phyloP scores from a whole-genome alignment of 2,113 vertebrate species.

The Muntiacus reevesi region DNA sequence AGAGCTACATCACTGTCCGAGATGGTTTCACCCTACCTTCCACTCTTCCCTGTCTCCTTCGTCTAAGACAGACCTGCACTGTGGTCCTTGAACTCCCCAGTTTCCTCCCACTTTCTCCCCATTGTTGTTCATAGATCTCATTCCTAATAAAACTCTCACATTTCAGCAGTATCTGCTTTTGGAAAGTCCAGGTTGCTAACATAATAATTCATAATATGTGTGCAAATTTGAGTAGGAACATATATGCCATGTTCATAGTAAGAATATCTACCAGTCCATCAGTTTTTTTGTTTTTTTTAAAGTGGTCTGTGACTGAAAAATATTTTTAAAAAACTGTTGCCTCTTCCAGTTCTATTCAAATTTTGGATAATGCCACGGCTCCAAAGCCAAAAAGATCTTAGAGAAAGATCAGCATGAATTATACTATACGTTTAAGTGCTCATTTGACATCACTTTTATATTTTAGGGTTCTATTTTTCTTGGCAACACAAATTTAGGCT shows the following conservation, averaged over 20 bases:
- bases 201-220: background rate
- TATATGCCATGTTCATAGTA: background rate
- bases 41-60: background rate
- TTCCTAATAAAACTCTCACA: background rate
- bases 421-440: background rate
- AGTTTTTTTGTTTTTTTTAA: background rate
- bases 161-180: background rate
- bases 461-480: background rate
- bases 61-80: rapidly evolving
- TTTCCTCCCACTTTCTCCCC: background rate
- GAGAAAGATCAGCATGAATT: background rate
- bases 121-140: background rate
- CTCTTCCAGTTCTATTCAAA: background rate
- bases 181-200: background rate
- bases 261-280: background rate
- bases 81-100: background rate
- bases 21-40: background rate
- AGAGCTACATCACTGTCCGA: background rate
- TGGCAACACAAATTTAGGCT: background rate
- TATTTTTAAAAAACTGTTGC: background rate
- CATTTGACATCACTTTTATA: background rate
- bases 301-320: background rate
- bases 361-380: background rate
- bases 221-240: background rate
- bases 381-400: background rate